phyloP scores from a whole-genome alignment of 92 coral and sea anemone species.

The Anthopleura xanthogrammica region DNA sequence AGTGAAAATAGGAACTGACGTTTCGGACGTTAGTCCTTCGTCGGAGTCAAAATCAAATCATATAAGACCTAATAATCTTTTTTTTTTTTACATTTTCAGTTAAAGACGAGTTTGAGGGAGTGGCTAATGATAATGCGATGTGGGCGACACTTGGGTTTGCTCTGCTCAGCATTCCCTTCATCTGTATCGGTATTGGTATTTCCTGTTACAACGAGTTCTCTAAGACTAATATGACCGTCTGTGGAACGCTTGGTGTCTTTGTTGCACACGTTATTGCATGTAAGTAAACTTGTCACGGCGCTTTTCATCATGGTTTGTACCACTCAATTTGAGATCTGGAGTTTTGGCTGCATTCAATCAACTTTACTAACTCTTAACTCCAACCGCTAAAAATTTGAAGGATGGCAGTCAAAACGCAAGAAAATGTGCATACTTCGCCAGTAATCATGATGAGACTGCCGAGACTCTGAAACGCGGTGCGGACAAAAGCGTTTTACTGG shows the following conservation, averaged over 20 bases:
- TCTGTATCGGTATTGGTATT: slow-evolving; percentile 59
- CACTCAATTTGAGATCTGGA: no score
- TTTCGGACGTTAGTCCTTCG: no score
- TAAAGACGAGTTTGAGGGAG: slow-evolving; percentile 77
- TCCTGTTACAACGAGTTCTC: slow-evolving; percentile 88
- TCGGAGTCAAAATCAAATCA: neutral
- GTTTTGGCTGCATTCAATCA: no score
- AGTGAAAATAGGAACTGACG: no score
- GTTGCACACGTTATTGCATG: slow-evolving; percentile 76
- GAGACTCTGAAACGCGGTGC: no score
- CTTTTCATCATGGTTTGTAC: no score
- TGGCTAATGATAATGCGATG: slow-evolving; percentile 77
- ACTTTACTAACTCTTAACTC: no score
- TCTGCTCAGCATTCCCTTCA: slow-evolving; percentile 55
- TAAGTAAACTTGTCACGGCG: slow-evolving; percentile 42
- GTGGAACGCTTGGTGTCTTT: slow-evolving; percentile 81
- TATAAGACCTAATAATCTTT: neutral
- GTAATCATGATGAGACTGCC: no score
- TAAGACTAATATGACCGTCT: slow-evolving; percentile 71
- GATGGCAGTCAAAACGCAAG: no score
- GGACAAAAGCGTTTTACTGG: no score
- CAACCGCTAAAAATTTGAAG: no score
- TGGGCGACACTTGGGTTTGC: slow-evolving; percentile 88
- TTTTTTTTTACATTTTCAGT: slow-evolving; percentile 39
- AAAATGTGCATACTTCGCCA: no score